Conservation (phyloP, 2,888 invertebrate species). For the Plebejus melissa region DNA sequence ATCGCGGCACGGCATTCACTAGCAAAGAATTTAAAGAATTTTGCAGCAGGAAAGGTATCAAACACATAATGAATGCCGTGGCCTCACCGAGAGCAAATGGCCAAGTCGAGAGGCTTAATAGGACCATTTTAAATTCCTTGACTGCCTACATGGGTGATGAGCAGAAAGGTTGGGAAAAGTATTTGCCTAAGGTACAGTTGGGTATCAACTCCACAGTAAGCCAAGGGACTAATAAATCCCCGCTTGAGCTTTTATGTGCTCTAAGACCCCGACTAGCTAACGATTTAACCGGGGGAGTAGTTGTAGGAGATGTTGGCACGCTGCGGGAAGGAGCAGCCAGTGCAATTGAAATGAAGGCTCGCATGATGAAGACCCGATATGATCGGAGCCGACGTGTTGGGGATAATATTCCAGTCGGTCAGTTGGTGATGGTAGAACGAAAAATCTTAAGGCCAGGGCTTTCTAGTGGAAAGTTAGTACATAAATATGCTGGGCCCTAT, state of each 20-base stretch:
- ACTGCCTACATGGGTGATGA: neutral
- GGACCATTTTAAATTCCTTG: neutral
- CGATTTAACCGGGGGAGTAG: too few species aligned
- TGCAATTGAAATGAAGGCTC: too few species aligned
- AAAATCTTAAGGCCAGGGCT: too few species aligned
- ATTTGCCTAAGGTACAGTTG: neutral
- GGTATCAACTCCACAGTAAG: neutral
- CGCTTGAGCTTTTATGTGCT: neutral
- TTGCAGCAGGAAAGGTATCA: neutral
- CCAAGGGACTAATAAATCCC: neutral
- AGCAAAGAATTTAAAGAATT: neutral
- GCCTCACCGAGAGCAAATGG: constrained; percentile 1
- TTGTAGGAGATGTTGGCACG: too few species aligned
- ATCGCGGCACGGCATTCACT: neutral
- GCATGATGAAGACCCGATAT: too few species aligned
- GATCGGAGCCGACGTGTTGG: too few species aligned
- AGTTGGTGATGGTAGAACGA: too few species aligned
- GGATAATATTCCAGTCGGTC: too few species aligned
- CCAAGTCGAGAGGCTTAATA: neutral
- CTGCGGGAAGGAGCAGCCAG: too few species aligned
- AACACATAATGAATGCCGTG: neutral
- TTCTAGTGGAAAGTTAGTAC: too few species aligned
- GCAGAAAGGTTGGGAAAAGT: neutral
- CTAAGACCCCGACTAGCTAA: neutral
- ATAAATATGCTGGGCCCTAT: too few species aligned